These are phyloP conservation scores for Scaptomyza cyrtandrae DNA, from an alignment of 2,888 invertebrate genomes.

Conservation along the genomic window DNA sequence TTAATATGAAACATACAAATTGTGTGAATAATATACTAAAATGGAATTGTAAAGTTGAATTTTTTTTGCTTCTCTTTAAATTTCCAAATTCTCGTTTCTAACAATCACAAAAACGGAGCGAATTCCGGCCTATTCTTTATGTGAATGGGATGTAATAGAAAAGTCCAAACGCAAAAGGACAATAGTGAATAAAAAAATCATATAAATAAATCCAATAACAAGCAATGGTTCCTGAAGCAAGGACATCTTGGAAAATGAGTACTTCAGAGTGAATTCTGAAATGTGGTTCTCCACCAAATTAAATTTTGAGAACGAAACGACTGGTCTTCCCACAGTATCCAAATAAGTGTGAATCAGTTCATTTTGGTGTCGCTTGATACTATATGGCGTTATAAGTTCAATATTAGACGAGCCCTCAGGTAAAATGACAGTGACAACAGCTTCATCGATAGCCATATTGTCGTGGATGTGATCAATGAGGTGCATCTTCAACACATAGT, in stretches of 20 bases:
- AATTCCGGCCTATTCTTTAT: constrained; percentile 57
- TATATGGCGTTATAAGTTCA: constrained; percentile 92
- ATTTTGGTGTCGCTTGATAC: constrained; percentile 90
- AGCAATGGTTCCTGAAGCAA: constrained; percentile 97
- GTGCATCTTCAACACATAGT: constrained; percentile 95
- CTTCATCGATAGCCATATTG: constrained; percentile 97
- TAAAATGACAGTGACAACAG: constrained; percentile 94
- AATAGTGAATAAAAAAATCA: constrained; percentile 95
- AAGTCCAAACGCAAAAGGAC: constrained; percentile 98
- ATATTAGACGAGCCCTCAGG: constrained; percentile 96
- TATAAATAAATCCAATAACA: constrained; percentile 93
- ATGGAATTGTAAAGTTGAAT: constrained; percentile 19
- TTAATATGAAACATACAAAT: constrained; percentile 24
- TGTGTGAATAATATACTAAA: constrained; percentile 25
- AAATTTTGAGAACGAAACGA: constrained; percentile 91
- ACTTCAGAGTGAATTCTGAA: constrained; percentile 95
- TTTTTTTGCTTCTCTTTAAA: constrained; percentile 26
- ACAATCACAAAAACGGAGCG: constrained; percentile 4
- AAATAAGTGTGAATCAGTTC: constrained; percentile 95
- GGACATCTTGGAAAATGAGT: constrained; percentile 92
- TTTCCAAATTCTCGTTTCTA: constrained; percentile 9
- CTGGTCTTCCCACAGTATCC: constrained; percentile 96
- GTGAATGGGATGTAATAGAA: constrained; percentile 89
- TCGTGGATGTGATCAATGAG: constrained; percentile 98
- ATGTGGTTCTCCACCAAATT: constrained; percentile 98